Base-by-base conservation (phyloP, 1,140 invertebrate genomes). In the Hycleus phaleratus region DNA sequence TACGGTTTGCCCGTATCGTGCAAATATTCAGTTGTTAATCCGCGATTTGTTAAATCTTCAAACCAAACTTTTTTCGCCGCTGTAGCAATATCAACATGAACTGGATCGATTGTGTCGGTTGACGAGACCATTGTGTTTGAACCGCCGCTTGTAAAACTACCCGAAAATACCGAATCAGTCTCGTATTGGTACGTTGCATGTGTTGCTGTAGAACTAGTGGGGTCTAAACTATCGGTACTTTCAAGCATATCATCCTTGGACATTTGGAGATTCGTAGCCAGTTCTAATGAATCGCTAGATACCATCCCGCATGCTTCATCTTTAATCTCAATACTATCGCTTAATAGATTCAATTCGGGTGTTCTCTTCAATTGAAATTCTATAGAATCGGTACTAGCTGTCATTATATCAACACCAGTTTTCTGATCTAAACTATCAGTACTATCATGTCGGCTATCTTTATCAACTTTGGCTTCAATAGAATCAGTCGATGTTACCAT, bases 101-200 rank as follows among this genome's bases (percentile, higher is more conserved):
- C 59, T 5, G 80, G 78, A 57, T 83, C 84, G 59, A 85, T 68
- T 12, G 82, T 84, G 65, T 87, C 85, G 50, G 84, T 80, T 10
- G 83, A 85, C 0, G 84, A 85, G 2, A 87, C 80, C 83, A 87
- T 84, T 9, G 85, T 87, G 66, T 84, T 85, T 46, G 85, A 86
- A 58, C 85, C 85, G 65, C 82, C 85, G 73, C 87, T 89, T 26
- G 87, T 88, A 42, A 90, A 81, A 73, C 87, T 90, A 11, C 86
- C 86, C 3, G 87, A 90, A 83, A 88, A 88, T 12, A 87, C 80
- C 0, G 88, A 90, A 66, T 90, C 87, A 0, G 85, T 86, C 72
- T 90, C 87, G 66, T 86, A 87, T 64, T 88, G 87, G 67, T 87
- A 90, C n/a, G 87, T 90, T 11, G 88, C 88, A 67, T 87, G 82